Percentiles rank a stretch among this genome's conserved stretches.
Evolutionary conservation across 1,140 invertebrate genomes (phyloP).

Genomic region (Uloborus diversus): DNA sequence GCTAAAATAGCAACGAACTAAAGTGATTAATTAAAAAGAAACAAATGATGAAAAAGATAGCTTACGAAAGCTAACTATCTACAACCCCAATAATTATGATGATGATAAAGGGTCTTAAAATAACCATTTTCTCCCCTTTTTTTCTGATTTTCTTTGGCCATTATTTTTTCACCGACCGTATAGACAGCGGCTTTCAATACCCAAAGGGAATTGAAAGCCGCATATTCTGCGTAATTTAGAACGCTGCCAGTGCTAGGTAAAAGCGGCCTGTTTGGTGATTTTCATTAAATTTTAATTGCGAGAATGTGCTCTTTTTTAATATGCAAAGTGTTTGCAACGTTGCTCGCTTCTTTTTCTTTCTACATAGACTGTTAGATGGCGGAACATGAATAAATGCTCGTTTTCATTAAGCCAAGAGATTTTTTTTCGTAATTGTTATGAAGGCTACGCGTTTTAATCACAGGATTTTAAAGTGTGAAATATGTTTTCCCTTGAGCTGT

Average conservation of each 20-base stretch:
- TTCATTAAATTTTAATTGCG: slow-evolving; percentile 49
- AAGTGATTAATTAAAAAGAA: slow-evolving; percentile 54
- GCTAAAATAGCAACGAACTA: slow-evolving; percentile 30
- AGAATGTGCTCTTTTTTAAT: slow-evolving; percentile 25
- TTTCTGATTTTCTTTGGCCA: slow-evolving; percentile 5
- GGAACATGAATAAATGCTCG: too few species aligned
- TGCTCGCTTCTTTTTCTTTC: slow-evolving; percentile 14
- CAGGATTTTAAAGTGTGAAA: too few species aligned
- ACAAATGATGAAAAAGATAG: slow-evolving; percentile 48
- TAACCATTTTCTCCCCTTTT: slow-evolving; percentile 27
- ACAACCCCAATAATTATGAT: slow-evolving; percentile 47
- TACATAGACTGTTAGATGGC: neutral
- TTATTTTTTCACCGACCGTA: slow-evolving; percentile 21
- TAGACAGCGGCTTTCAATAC: neutral
- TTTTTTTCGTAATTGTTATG: too few species aligned
- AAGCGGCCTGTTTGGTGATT: slow-evolving; percentile 22
- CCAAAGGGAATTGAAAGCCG: slow-evolving; percentile 19
- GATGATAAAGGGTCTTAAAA: slow-evolving; percentile 48
- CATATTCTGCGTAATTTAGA: slow-evolving; percentile 22
- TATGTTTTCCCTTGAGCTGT: too few species aligned
- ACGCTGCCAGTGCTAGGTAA: slow-evolving; percentile 16
- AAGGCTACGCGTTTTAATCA: too few species aligned
- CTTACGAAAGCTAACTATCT: slow-evolving; percentile 44
- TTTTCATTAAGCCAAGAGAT: too few species aligned
- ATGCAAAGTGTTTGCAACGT: neutral